These are phyloP conservation scores for Acromyrmex echinatior DNA, from an alignment of 1,140 invertebrate species.

Conservation along the genomic window DNA sequence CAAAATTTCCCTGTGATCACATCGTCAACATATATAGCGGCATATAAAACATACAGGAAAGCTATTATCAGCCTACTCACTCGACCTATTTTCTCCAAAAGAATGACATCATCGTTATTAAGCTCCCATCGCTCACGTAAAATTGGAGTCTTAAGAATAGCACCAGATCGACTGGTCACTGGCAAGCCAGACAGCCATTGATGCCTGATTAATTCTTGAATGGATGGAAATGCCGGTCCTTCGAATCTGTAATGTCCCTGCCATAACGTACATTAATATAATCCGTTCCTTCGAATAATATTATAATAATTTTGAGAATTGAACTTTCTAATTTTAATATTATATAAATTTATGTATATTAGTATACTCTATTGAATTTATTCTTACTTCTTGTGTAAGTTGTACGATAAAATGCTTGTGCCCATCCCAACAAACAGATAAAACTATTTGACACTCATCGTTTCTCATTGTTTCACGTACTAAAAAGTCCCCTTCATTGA, in stretches of 20 bases:
- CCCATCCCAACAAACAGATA: conserved; percentile 98
- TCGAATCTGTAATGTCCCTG: conserved; percentile 97
- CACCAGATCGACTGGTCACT: conserved; percentile 96
- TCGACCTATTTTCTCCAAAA: conserved; percentile 97
- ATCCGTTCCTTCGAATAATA: not conserved
- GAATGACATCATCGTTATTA: conserved; percentile 97
- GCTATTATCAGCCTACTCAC: conserved; percentile 93
- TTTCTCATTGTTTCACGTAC: conserved; percentile 98
- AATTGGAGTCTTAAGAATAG: conserved; percentile 95
- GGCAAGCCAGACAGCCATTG: conserved; percentile 94
- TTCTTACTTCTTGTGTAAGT: conserved; percentile 93
- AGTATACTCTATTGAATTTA: not conserved
- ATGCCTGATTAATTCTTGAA: conserved; percentile 96
- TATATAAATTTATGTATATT: not conserved
- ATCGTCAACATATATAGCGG: conserved; percentile 87
- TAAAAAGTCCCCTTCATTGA: conserved; percentile 96
- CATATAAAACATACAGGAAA: conserved; percentile 98
- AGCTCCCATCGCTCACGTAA: conserved; percentile 98
- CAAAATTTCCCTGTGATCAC: conserved; percentile 95
- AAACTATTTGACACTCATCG: conserved; percentile 96
- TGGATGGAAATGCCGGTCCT: conserved; percentile 96
- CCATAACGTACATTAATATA: conserved; percentile 67
- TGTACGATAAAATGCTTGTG: conserved; percentile 99
- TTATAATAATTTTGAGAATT: not conserved
- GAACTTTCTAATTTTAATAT: conserved; percentile 15